Evolutionary conservation across 2,797 vertebrate genomes (phyloP).

Genomic region (Bradypodion pumilum): DNA sequence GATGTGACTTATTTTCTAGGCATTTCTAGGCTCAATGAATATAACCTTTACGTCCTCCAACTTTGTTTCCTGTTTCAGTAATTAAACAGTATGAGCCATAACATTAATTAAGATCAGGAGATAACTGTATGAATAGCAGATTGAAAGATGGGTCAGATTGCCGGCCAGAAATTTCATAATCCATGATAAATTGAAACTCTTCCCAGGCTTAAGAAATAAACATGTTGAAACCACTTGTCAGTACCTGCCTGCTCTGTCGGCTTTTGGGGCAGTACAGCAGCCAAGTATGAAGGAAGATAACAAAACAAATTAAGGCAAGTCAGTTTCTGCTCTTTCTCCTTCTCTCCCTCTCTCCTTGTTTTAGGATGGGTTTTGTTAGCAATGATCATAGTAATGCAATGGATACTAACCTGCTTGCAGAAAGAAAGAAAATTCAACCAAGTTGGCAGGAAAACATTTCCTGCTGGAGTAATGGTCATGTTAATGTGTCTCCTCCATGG

Average conservation of each 20-base stretch:
- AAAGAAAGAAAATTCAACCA: too few relatives aligned
- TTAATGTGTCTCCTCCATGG: constrained; percentile 17
- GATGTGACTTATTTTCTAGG: not conserved
- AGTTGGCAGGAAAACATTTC: constrained; percentile 43
- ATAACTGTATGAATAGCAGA: constrained; percentile 60
- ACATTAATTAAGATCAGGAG: not conserved
- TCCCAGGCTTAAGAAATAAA: constrained; percentile 70
- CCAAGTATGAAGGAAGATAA: constrained; percentile 56
- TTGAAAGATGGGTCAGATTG: constrained; percentile 66
- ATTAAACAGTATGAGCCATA: not conserved
- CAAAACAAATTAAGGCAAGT: constrained; percentile 51
- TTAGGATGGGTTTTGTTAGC: constrained; percentile 65
- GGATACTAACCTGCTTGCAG: constrained; percentile 40
- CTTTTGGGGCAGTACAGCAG: constrained; percentile 60
- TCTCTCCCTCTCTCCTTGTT: constrained; percentile 45
- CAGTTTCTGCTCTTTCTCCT: not conserved
- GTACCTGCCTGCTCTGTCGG: constrained; percentile 68
- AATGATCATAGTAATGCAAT: constrained; percentile 63
- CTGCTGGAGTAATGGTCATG: constrained; percentile 40
- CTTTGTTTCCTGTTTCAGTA: constrained; percentile 25
- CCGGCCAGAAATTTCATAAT: constrained; percentile 71
- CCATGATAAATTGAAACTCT: constrained; percentile 61
- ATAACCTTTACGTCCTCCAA: constrained; percentile 31
- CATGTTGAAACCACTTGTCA: constrained; percentile 69
- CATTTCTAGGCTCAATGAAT: constrained; percentile 23